Evolutionary conservation across 2,113 vertebrate genomes (phyloP), one percentile per base, ranked within the genome.

Genomic region (Tetrax tetrax): DNA sequence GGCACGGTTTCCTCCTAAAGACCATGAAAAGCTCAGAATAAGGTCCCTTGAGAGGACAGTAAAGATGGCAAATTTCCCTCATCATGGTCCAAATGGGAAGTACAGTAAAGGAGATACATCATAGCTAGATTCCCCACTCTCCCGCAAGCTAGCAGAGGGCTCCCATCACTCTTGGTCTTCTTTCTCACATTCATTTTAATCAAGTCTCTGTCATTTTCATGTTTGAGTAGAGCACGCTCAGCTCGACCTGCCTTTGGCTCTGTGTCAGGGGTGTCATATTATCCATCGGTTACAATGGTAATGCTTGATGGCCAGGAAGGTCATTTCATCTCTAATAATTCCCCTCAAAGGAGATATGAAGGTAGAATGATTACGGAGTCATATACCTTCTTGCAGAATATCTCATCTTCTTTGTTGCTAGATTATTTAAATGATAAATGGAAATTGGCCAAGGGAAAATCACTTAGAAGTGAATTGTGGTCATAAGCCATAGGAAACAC

Each of bases 381-480:
- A 94, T 78, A 90, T 56, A 83, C 66, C 74, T 94, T 85, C 79
- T 96, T 89, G 47, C 81, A 86, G 82, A 97, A 72, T 88, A 97
- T 51, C 66, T 95, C 91, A 96, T 96, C 79, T 43, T 92, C 96
- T 96, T 87, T 95, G 82, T 95, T 96, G 82, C 91, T 94, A 91
- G 50, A 98, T 96, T 97, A 97, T 91, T 91, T 96, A 93, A 97
- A 97, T 93, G 85, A 95, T 82, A 97, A 93, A 97, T 96, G 82
- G 84, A 97, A 97, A 97, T 54, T 74, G 69, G 86, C 83, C 82
- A 93, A 77, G 79, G 71, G 78, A 95, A 96, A 96, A 96, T 94
- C 78, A 92, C 60, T 96, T 96, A 66, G 51, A 95, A 90, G 95
- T 96, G 65, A 97, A 95, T 83, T 95, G 90, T 87, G 75, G 91